A percentile compares a stretch with the other conserved stretches of the same genome.
These are phyloP conservation scores for Abscondita cerata DNA, from an alignment of 2,888 invertebrate species.

Conservation along the genomic window DNA sequence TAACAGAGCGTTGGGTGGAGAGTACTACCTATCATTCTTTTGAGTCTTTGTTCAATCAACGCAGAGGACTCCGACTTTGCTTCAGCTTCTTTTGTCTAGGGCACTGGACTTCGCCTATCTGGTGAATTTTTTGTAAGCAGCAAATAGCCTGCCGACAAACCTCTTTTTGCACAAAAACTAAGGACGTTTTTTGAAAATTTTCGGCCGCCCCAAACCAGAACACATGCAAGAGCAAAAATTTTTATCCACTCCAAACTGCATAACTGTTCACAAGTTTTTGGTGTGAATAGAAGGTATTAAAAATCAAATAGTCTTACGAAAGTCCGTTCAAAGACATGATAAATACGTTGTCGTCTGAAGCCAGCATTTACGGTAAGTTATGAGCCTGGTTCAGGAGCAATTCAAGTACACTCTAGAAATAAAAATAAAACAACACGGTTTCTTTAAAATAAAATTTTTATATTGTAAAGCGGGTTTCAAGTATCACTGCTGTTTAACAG, in stretches of 20 bases:
- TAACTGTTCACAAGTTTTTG: no score
- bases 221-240: neutral
- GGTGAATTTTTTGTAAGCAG: neutral
- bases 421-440: no score
- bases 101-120: slow-evolving; percentile 1
- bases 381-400: no score
- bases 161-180: no score
- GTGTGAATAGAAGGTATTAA: neutral
- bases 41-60: no score
- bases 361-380: neutral
- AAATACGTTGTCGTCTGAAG: neutral
- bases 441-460: no score
- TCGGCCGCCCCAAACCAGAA: neutral
- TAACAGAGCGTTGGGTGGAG: neutral
- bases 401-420: no score
- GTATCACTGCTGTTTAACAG: no score
- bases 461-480: no score
- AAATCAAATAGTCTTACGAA: neutral
- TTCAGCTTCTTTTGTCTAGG: neutral
- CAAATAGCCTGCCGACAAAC: no score
- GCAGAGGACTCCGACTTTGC: neutral
- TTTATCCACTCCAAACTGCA: neutral
- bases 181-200: neutral
- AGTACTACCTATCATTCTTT: slow-evolving; percentile 1
- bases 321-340: neutral